Evolutionary conservation across 2,113 vertebrate species (phyloP), one percentile per base, ranked within the genome.

Genomic region (Dissostichus mawsoni): DNA sequence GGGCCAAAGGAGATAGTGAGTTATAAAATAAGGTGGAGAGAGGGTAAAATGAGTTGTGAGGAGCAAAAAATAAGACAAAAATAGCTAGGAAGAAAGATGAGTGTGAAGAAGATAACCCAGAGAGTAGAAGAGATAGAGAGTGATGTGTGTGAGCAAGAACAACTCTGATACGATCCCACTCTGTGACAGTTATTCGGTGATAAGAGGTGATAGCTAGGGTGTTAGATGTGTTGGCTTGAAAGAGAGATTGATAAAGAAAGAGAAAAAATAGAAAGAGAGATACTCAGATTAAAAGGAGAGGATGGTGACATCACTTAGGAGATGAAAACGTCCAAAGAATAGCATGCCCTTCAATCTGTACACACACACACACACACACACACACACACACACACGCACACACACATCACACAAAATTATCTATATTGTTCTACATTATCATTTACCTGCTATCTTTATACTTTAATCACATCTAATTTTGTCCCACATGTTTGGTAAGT

Each of bases 291-390:
- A 89, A 86, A 90, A 82, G 81, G 67, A 89, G 64, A 79, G 65
- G 82, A 88, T 89, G 56, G 81, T 86, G 83, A 78, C 79, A 91
- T 91, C 90, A 92, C 83, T 93, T 90, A 91, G 67, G 76, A 88
- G 69, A 92, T 91, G 84, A 92, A 94, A 86, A 73, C 70, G 77
- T 70, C 50, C 59, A 87, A 70, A 78, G 68, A 89, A 83, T 61
- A 76, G 72, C 45, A 36, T 89, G 84, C 77, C 93, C 89, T 93
- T 93, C 86, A 91, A 80, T 69, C 67, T 64, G 47, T 45, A 44
- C 61, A 62, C 67, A 70, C 59, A 81, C 61, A 13, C 69, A 71
- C 67, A 67, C 44, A 41, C 29, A 67, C 48, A 57, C 58, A 50
- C 45, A 58, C 45, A 69, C 61, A 20, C 70, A 66, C 67, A 70